These are phyloP conservation scores for Therioaphis trifolii DNA, from an alignment of 2,888 invertebrate species.

Conservation along the genomic window DNA sequence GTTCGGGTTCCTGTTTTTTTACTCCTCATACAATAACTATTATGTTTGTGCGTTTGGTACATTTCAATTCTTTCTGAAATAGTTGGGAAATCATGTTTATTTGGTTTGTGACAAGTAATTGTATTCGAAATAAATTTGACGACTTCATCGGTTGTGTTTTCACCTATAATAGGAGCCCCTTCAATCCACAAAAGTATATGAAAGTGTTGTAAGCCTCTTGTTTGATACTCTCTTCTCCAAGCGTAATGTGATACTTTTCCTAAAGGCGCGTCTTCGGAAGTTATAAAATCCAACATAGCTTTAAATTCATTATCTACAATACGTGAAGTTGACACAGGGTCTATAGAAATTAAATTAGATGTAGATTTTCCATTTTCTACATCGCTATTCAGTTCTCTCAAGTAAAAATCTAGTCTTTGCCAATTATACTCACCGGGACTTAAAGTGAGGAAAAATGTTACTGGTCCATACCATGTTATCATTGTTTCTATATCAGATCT, in stretches of 20 bases:
- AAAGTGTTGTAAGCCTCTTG: constrained; percentile 66
- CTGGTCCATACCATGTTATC: constrained; percentile 66
- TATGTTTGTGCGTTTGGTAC: constrained; percentile 67
- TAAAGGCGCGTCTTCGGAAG: background rate
- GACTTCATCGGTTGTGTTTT: constrained; percentile 65
- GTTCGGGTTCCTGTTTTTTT: constrained; percentile 66
- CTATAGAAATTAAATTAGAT: constrained; percentile 67
- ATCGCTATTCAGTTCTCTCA: constrained; percentile 66
- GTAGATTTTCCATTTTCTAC: constrained; percentile 65
- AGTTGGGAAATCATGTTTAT: constrained; percentile 64
- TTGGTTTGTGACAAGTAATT: constrained; percentile 64
- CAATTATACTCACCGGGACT: constrained; percentile 66
- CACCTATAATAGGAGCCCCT: constrained; percentile 63
- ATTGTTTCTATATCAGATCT: constrained; percentile 64
- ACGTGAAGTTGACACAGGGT: constrained; percentile 67
- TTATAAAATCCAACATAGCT: constrained; percentile 67
- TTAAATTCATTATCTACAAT: constrained; percentile 67
- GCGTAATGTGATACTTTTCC: constrained; percentile 64
- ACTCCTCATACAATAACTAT: constrained; percentile 67
- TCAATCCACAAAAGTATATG: constrained; percentile 67
- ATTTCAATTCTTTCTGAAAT: constrained; percentile 58
- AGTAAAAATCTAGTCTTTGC: constrained; percentile 66
- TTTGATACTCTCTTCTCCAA: constrained; percentile 66
- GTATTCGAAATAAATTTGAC: constrained; percentile 66
- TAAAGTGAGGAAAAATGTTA: constrained; percentile 65